A percentile compares a stretch with the other conserved stretches of the same genome.
These are phyloP conservation scores for Clistopyga incitator DNA, from an alignment of 2,888 invertebrate genomes.

Conservation along the genomic window DNA sequence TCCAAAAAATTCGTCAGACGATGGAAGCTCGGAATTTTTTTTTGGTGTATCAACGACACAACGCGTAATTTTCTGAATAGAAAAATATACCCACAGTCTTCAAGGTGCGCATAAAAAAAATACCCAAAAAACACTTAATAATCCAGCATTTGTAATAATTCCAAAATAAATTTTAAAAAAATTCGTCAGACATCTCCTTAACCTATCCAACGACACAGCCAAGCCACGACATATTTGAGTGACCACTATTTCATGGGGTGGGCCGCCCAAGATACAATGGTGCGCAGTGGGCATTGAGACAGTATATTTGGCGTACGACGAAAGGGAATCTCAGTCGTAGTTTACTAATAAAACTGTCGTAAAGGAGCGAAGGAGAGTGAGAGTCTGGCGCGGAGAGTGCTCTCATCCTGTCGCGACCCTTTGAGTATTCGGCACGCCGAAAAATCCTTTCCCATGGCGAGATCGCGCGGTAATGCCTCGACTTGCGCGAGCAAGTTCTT, in stretches of 20 bases:
- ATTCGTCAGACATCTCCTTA: slow-evolving; percentile 42
- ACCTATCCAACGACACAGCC: slow-evolving; percentile 39
- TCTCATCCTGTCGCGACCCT: slow-evolving; percentile 29
- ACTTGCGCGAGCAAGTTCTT: slow-evolving; percentile 27
- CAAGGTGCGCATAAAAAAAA: too few relatives aligned
- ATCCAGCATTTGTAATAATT: too few relatives aligned
- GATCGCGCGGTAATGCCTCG: slow-evolving; percentile 45
- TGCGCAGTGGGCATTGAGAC: neutral
- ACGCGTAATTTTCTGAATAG: too few relatives aligned
- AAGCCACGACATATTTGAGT: slow-evolving; percentile 68
- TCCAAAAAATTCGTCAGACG: too few relatives aligned
- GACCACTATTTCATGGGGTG: slow-evolving; percentile 72
- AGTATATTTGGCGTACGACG: slow-evolving; percentile 22
- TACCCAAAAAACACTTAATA: too few relatives aligned
- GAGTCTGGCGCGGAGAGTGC: slow-evolving; percentile 6
- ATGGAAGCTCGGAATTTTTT: too few relatives aligned
- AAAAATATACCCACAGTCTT: too few relatives aligned
- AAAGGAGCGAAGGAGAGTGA: slow-evolving; percentile 33
- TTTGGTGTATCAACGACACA: too few relatives aligned
- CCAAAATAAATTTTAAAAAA: too few relatives aligned
- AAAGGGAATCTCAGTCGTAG: slow-evolving; percentile 39
- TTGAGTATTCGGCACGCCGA: slow-evolving; percentile 27
- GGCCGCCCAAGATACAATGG: slow-evolving; percentile 8
- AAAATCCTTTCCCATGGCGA: slow-evolving; percentile 52
- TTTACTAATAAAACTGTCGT: slow-evolving; percentile 56